A percentile compares a stretch with the other conserved stretches of the same genome.
Evolutionary conservation across 2,797 vertebrate genomes (phyloP).

Genomic region (Caiman crocodilus): DNA sequence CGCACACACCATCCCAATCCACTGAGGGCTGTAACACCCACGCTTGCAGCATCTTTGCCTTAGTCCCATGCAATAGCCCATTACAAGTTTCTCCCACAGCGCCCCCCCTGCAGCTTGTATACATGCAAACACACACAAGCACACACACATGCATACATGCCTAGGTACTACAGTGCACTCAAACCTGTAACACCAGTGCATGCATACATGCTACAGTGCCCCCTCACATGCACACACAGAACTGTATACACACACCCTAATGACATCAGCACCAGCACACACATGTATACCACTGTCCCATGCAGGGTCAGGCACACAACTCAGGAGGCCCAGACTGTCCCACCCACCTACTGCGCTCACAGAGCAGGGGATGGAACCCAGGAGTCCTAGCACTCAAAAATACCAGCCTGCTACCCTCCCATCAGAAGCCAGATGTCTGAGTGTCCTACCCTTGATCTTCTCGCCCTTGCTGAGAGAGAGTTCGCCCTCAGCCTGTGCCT

Average conservation of each 20-base stretch:
- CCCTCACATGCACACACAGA: too few species aligned
- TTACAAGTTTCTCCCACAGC: too few species aligned
- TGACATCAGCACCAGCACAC: neutral
- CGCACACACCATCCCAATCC: too few species aligned
- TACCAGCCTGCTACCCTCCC: neutral
- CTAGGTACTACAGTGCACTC: too few species aligned
- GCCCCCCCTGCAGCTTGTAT: too few species aligned
- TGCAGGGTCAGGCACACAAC: neutral
- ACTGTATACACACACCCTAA: neutral
- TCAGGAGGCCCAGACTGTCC: too few species aligned
- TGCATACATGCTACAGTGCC: neutral
- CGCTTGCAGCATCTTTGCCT: too few species aligned
- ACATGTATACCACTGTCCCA: neutral
- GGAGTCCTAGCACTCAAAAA: neutral
- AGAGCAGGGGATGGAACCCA: neutral
- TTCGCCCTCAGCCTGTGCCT: conserved; percentile 92
- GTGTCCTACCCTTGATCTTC: conserved; percentile 91
- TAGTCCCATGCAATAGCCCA: too few species aligned
- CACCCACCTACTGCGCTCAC: neutral
- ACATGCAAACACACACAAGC: too few species aligned
- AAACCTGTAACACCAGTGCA: too few species aligned
- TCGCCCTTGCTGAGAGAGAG: conserved; percentile 93
- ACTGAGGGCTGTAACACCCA: too few species aligned
- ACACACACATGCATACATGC: too few species aligned
- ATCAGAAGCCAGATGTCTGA: neutral